Percentiles rank a stretch among this genome's conserved stretches.
These are phyloP conservation scores for Dryas iulia DNA, from an alignment of 1,140 invertebrate species.

Conservation along the genomic window DNA sequence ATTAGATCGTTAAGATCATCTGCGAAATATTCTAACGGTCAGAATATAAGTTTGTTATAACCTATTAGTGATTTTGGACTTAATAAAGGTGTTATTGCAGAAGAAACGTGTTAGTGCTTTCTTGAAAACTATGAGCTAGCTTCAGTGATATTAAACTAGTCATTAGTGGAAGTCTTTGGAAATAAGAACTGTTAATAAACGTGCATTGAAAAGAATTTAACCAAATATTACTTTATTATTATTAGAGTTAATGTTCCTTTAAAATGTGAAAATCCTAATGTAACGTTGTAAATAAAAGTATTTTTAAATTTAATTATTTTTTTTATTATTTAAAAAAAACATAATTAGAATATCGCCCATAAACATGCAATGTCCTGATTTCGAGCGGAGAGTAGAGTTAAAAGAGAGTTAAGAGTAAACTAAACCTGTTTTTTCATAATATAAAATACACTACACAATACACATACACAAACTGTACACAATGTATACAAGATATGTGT, in stretches of 20 bases:
- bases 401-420: too few relatives aligned
- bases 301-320: background rate
- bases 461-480: too few relatives aligned
- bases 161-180: conserved; percentile 13
- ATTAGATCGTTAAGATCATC: conserved; percentile 64
- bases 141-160: conserved; percentile 15
- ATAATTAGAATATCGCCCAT: too few relatives aligned
- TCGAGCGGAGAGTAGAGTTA: too few relatives aligned
- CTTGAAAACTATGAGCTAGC: background rate
- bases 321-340: too few relatives aligned
- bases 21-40: conserved; percentile 61
- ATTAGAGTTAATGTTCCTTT: background rate
- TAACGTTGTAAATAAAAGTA: background rate
- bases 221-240: background rate
- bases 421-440: too few relatives aligned
- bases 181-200: background rate
- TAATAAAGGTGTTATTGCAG: background rate
- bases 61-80: conserved; percentile 8
- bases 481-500: too few relatives aligned
- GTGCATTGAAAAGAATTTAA: background rate
- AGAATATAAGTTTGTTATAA: conserved; percentile 68
- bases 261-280: background rate
- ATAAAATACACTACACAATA: too few relatives aligned
- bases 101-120: conserved; percentile 24
- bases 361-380: too few relatives aligned